Percentiles rank a stretch among this genome's conserved stretches.
These are phyloP conservation scores for Synergus umbraculus DNA, from an alignment of 2,888 invertebrate species.

Conservation along the genomic window DNA sequence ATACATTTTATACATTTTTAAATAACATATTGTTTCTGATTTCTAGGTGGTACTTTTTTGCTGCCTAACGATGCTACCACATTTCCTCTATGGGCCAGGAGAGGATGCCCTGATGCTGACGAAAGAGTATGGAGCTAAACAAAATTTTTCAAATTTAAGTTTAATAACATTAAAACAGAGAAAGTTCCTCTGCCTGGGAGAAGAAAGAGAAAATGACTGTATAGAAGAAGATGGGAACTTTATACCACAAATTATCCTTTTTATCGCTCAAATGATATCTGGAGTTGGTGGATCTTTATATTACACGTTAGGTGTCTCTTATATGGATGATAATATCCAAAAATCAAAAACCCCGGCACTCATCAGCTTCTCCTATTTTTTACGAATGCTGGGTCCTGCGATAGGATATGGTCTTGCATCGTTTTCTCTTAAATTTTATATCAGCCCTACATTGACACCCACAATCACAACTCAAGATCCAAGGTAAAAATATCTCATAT, in stretches of 20 bases:
- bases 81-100: constrained; percentile 84
- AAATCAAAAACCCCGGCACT: constrained; percentile 86
- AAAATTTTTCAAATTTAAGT: constrained; percentile 74
- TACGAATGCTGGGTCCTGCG: constrained; percentile 85
- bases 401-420: constrained; percentile 84
- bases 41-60: constrained; percentile 81
- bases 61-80: constrained; percentile 83
- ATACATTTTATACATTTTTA: too few relatives aligned
- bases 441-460: constrained; percentile 82
- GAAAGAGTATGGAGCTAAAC: constrained; percentile 79
- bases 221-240: constrained; percentile 79
- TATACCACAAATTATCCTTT: constrained; percentile 82
- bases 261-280: constrained; percentile 84
- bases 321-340: constrained; percentile 88
- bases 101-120: constrained; percentile 83
- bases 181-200: constrained; percentile 80
- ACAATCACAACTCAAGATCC: constrained; percentile 84
- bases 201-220: constrained; percentile 76
- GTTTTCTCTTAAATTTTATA: constrained; percentile 83
- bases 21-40: neutral
- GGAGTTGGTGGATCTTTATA: constrained; percentile 85
- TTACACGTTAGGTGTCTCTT: constrained; percentile 84
- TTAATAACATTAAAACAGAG: constrained; percentile 78
- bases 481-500: constrained; percentile 60
- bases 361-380: constrained; percentile 84